These are phyloP conservation scores for Drosophila ogumai DNA, from an alignment of 1,140 invertebrate species.

Conservation along the genomic window DNA sequence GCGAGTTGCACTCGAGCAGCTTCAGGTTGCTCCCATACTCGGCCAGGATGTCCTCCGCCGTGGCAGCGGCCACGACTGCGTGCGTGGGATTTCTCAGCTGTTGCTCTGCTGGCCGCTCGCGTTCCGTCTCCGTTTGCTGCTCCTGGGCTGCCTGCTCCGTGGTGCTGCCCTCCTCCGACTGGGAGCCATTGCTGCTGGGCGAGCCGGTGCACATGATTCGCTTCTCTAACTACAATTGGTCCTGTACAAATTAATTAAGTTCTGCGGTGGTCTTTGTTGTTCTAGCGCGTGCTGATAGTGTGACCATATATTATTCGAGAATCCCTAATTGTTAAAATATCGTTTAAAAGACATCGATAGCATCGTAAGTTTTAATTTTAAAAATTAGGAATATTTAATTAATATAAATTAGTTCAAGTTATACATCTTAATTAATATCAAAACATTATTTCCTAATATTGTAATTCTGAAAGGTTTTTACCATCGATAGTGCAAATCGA, in stretches of 20 bases:
- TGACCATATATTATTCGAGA: not conserved
- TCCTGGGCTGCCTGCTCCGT: slow-evolving; percentile 41
- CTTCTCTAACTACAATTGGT: not conserved
- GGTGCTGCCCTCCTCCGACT: slow-evolving; percentile 49
- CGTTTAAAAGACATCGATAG: not conserved
- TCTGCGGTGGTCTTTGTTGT: slow-evolving; percentile 45
- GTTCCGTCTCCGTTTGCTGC: slow-evolving; percentile 19
- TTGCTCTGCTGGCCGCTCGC: slow-evolving; percentile 24
- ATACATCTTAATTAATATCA: too few species aligned
- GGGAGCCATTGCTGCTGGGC: slow-evolving; percentile 67
- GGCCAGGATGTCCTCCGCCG: slow-evolving; percentile 58
- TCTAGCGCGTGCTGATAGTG: slow-evolving; percentile 48
- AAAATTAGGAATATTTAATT: too few species aligned
- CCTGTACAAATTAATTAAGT: slow-evolving; percentile 14
- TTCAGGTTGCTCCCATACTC: slow-evolving; percentile 93
- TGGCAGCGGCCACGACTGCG: slow-evolving; percentile 52
- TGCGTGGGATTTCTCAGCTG: slow-evolving; percentile 48
- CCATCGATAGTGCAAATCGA: not conserved
- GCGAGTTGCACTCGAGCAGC: slow-evolving; percentile 92
- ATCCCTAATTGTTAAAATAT: not conserved
- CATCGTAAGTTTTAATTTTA: not conserved
- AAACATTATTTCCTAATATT: not conserved
- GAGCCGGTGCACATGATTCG: slow-evolving; percentile 67
- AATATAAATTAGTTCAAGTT: not conserved
- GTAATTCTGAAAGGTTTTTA: not conserved